These are phyloP conservation scores for Nothobranchius kuhntae DNA, from an alignment of 2,113 vertebrate species.

Conservation along the genomic window DNA sequence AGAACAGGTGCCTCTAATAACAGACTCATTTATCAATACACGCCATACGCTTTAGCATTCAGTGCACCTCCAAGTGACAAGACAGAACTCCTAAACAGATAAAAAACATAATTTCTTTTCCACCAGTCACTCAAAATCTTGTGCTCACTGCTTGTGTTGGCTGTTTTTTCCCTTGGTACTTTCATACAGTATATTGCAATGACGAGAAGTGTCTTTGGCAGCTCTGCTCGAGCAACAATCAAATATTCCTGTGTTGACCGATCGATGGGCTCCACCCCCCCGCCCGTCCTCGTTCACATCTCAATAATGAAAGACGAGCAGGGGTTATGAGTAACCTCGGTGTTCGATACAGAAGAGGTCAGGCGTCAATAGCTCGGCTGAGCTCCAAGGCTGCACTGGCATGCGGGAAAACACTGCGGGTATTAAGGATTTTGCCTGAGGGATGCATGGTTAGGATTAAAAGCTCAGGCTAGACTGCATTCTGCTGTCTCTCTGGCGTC, in stretches of 20 bases:
- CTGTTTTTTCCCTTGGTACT: neutral
- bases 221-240: slow-evolving; percentile 51
- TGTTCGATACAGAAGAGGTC: slow-evolving; percentile 50
- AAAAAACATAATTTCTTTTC: neutral
- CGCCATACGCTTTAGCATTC: slow-evolving; percentile 20
- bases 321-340: slow-evolving; percentile 68
- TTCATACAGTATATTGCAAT: slow-evolving; percentile 40
- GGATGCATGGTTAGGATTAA: slow-evolving; percentile 71
- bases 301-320: slow-evolving; percentile 72
- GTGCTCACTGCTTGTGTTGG: neutral
- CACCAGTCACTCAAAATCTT: slow-evolving; percentile 4
- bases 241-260: slow-evolving; percentile 70
- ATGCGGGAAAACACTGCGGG: slow-evolving; percentile 61
- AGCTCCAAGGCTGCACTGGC: slow-evolving; percentile 62
- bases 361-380: slow-evolving; percentile 60
- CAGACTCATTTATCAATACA: slow-evolving; percentile 32
- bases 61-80: slow-evolving; percentile 2
- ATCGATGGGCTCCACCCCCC: slow-evolving; percentile 59
- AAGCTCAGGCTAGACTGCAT: slow-evolving; percentile 55
- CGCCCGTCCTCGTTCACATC: slow-evolving; percentile 70
- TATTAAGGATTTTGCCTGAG: slow-evolving; percentile 63
- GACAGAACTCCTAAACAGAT: neutral
- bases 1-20: slow-evolving; percentile 42
- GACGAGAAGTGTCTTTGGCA: slow-evolving; percentile 51
- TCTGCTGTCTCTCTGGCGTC: slow-evolving; percentile 56